phyloP scores from a whole-genome alignment of 2,888 invertebrate genomes.

The Tachystola acroxantha region DNA sequence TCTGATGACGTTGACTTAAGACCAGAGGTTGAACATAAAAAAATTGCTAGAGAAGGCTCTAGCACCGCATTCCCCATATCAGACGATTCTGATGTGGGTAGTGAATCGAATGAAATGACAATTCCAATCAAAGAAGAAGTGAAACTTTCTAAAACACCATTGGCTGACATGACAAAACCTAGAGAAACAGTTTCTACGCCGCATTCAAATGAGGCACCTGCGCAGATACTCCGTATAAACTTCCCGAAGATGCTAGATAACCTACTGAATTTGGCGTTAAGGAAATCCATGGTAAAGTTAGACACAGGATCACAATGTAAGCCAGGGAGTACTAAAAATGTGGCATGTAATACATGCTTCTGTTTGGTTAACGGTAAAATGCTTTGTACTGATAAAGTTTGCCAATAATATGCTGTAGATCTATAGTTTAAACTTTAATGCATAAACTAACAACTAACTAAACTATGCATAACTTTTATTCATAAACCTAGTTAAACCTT shows the following conservation, averaged over 20 bases:
- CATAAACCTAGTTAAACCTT: too few relatives aligned
- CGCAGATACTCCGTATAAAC: constrained; percentile 22
- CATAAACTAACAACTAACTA: not conserved
- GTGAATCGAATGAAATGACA: constrained; percentile 5
- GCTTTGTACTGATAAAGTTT: constrained; percentile 39
- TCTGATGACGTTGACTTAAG: not conserved
- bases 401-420: too few relatives aligned
- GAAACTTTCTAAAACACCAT: too few relatives aligned
- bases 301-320: constrained; percentile 25
- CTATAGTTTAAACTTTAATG: not conserved
- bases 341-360: constrained; percentile 46
- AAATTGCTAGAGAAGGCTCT: constrained; percentile 2
- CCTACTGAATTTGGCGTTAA: constrained; percentile 31
- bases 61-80: constrained; percentile 18
- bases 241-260: constrained; percentile 33
- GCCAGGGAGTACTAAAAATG: constrained; percentile 28
- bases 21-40: constrained; percentile 6
- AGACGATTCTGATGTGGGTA: constrained; percentile 11
- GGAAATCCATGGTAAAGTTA: constrained; percentile 43
- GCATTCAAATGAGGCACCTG: too few relatives aligned
- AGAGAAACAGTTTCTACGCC: too few relatives aligned
- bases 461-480: too few relatives aligned
- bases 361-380: constrained; percentile 49
- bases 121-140: not conserved
- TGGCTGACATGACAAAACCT: not conserved